Percentiles rank a stretch among this genome's conserved stretches.
Conservation (phyloP, 2,888 invertebrate species). For the Diarsia rubi region DNA sequence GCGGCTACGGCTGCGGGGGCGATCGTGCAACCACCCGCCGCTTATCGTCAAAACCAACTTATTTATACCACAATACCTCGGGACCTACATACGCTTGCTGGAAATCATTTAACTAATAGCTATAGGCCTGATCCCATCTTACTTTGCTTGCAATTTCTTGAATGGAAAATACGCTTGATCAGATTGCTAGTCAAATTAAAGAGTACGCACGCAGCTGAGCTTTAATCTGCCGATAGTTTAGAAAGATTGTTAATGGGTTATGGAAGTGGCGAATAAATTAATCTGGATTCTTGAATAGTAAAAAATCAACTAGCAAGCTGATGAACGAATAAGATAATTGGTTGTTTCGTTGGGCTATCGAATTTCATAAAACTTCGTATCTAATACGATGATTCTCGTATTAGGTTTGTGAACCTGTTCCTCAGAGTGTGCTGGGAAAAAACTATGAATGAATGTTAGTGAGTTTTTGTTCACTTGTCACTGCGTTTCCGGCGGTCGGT, state of each 20-base stretch:
- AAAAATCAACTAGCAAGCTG: neutral
- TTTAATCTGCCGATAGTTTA: constrained; percentile 31
- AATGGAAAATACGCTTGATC: constrained; percentile 51
- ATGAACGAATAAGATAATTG: constrained; percentile 27
- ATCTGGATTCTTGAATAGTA: neutral
- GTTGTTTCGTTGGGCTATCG: constrained; percentile 3
- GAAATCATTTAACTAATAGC: constrained; percentile 65
- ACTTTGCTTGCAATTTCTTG: constrained; percentile 50
- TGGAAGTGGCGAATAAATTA: constrained; percentile 21
- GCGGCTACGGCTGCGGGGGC: constrained; percentile 84
- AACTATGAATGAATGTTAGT: constrained; percentile 86
- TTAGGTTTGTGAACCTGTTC: constrained; percentile 80
- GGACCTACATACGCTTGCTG: constrained; percentile 69
- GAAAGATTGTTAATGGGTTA: constrained; percentile 19
- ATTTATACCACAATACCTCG: constrained; percentile 67
- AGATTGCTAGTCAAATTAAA: constrained; percentile 49
- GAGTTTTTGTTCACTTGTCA: constrained; percentile 90
- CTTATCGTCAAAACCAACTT: constrained; percentile 78
- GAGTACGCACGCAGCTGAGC: constrained; percentile 16
- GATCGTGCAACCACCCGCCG: constrained; percentile 84
- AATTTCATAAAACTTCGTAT: constrained; percentile 19
- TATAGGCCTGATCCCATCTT: constrained; percentile 58
- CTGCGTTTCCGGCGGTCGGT: constrained; percentile 86
- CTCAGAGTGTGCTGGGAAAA: constrained; percentile 77
- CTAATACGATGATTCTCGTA: constrained; percentile 48